Percentiles rank a stretch among this genome's conserved stretches.
These are phyloP conservation scores for Papilio machaon DNA, from an alignment of 1,140 invertebrate species.

Conservation along the genomic window DNA sequence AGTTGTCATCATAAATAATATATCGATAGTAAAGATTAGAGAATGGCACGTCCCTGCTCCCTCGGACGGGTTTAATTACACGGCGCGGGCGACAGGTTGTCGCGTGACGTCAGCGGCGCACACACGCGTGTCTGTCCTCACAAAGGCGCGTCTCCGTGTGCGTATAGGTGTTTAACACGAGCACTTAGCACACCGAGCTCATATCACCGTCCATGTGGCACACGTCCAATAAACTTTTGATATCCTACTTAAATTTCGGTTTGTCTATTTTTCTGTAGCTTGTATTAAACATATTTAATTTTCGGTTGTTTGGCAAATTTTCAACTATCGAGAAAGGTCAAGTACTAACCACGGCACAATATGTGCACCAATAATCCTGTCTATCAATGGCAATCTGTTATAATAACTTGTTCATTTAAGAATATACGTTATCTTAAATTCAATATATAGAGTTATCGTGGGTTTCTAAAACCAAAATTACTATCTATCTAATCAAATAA, in stretches of 20 bases:
- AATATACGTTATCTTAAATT: no score
- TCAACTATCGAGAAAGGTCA: not conserved
- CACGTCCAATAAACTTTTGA: slow-evolving; percentile 12
- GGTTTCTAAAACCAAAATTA: no score
- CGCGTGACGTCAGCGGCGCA: slow-evolving; percentile 77
- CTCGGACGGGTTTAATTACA: slow-evolving; percentile 79
- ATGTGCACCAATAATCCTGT: not conserved
- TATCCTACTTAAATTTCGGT: slow-evolving; percentile 13
- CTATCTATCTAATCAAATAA: no score
- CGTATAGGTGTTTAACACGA: slow-evolving; percentile 4
- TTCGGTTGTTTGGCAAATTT: not conserved
- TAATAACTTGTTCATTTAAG: not conserved
- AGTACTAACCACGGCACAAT: not conserved
- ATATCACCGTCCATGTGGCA: not conserved
- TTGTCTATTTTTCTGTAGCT: slow-evolving; percentile 10
- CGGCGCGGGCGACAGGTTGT: slow-evolving; percentile 79
- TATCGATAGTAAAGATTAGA: slow-evolving; percentile 38
- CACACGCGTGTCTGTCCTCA: slow-evolving; percentile 51
- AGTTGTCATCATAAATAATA: not conserved
- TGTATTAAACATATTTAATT: slow-evolving; percentile 7
- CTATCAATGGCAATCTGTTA: not conserved
- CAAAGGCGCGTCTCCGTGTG: slow-evolving; percentile 31
- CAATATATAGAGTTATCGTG: no score
- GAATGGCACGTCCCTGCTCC: slow-evolving; percentile 51
- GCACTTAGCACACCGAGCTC: slow-evolving; percentile 15